Evolutionary conservation across 2,797 vertebrate species (phyloP), one percentile per base, ranked within the genome.

Genomic region (Hephaestus fuliginosus): DNA sequence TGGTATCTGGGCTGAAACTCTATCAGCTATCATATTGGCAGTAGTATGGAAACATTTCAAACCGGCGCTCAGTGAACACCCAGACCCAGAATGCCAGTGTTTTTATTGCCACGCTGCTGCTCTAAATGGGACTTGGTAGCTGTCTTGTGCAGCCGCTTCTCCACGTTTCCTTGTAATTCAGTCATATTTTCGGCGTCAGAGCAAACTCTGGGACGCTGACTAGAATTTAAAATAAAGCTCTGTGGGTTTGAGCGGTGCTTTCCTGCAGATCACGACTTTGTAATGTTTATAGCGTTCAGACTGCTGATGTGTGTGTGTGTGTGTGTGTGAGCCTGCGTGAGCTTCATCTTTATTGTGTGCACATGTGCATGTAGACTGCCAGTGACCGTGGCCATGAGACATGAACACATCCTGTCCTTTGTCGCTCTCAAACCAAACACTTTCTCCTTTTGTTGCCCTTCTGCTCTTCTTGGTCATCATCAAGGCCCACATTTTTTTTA

Each of bases 391-490:
- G 63, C 87, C 72, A 7, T 44, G 49, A 83, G 80, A 78, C 80
- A 12, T 36, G 71, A 76, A 72, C 82, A 55, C 83, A 74, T 82
- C 65, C 72, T 76, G 71, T 61, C 70, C 74, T 77, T 77, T 86
- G 72, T 83, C 7, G 20, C 56, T 62, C 72, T 46, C 61, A 55
- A 74, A 74, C 63, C 48, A 73, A 86, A 80, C 65, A 52, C 46
- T 74, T 72, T 80, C 55, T 78, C 75, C 70, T 81, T 76, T 86
- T 88, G 86, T 91, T 71, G 78, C 76, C 60, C 43, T 44, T 76
- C 82, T 75, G 12, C 74, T 87, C 56, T 33, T 83, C 81, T 82
- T 22, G 68, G 82, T 86, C 87, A 71, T 85, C 75, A 75, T 83
- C 77, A 64, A 73, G 74, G 74, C 80, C 76, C 8, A 41, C 56